Base-by-base conservation (phyloP, 2,797 vertebrate species). In the Glyptemys insculpta region DNA sequence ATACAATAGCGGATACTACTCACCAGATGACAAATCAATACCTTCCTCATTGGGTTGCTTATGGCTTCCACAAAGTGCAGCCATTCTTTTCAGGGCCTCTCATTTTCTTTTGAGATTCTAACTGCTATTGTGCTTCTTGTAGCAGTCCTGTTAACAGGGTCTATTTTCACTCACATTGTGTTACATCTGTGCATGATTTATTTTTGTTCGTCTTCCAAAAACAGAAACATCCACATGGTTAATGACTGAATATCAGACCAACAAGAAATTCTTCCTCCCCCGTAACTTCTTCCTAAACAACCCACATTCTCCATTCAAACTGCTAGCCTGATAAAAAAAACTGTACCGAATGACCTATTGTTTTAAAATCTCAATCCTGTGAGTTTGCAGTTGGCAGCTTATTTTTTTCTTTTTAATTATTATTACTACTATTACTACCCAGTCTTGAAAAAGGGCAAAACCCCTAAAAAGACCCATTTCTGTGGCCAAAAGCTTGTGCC, bases 1-100 rank as follows among this genome's bases (percentile, higher is more conserved):
- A 90, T 56, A 65, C 15, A 78, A 72, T 8, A 92, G 11, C 65
- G 86, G 86, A 94, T 95, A 86, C 21, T 47, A 86, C 91, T 95
- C 95, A 86, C 10, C 23, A 37, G 72, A 85, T 88, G 5, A 83
- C 62, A 94, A 85, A 90, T 49, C 81, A 95, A 83, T 86, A 83
- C 2, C 25, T 44, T 84, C 80, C 49, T 79, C 50, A 31, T 23
- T 76, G 47, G 1, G 11, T n/a, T 88, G 76, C 52, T 81, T 86
- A 50, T 29, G 6, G 86, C 57, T 81, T 88, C 23, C 86, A 12
- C 59, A 82, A 68, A 78, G 12, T 1, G 34, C 87, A 72, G 6
- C 4, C 8, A 37, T 81, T 92, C 90, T 85, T 86, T 27, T 41
- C 52, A 93, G 5, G 91, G 3, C 8, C 8, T 59, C 72, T 8